A percentile compares a stretch with the other conserved stretches of the same genome.
phyloP scores from a whole-genome alignment of 2,888 invertebrate genomes.

The Lycaena phlaeas region DNA sequence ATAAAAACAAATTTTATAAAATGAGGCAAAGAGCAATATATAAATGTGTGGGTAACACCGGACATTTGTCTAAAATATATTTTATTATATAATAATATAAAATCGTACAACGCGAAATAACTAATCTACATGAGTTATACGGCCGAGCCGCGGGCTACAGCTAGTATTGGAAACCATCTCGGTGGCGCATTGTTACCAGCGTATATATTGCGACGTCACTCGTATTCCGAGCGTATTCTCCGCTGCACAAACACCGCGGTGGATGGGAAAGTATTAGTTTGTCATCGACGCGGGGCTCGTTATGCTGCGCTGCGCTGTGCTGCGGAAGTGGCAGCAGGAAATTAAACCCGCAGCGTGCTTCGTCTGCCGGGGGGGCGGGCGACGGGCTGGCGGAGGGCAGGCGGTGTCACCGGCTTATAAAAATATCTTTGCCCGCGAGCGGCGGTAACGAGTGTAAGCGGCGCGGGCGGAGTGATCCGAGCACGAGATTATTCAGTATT shows the following conservation, averaged over 20 bases:
- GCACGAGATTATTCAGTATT: too few relatives aligned
- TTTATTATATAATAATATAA: too few relatives aligned
- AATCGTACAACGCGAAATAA: too few relatives aligned
- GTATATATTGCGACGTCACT: not conserved
- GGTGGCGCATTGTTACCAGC: not conserved
- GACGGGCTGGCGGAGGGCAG: too few relatives aligned
- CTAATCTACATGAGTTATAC: too few relatives aligned
- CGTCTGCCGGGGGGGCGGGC: not conserved
- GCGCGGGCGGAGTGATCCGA: too few relatives aligned
- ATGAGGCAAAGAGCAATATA: too few relatives aligned
- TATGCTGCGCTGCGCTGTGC: slow-evolving; percentile 1
- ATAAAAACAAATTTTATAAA: not conserved
- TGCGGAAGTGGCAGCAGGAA: slow-evolving; percentile 7
- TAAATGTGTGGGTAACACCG: not conserved
- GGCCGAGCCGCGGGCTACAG: not conserved
- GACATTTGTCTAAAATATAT: not conserved
- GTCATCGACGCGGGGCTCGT: slow-evolving; percentile 3
- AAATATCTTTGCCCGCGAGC: not conserved
- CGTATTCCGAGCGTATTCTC: not conserved
- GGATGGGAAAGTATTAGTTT: slow-evolving; percentile 5
- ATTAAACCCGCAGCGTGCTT: slow-evolving; percentile 4
- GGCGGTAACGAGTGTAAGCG: too few relatives aligned
- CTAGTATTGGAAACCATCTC: not conserved
- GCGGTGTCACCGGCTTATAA: not conserved
- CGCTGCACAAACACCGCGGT: not conserved